Conservation (phyloP, 2,113 vertebrate species). For the Hemichromis elongatus region DNA sequence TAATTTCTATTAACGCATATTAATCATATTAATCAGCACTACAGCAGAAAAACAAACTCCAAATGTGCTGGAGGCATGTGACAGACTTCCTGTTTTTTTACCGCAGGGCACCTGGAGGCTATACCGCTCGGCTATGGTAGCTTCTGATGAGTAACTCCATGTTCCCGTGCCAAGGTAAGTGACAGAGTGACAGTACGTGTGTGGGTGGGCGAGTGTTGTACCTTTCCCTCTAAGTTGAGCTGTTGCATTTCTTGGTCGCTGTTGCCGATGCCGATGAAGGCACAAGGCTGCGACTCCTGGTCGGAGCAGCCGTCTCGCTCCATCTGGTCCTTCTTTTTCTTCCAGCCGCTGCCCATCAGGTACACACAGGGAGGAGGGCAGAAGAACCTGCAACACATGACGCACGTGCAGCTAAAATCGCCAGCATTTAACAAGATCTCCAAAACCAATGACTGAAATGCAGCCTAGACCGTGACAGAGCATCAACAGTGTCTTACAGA, state of each 20-base stretch:
- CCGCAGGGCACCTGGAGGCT: not conserved
- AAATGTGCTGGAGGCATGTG: not conserved
- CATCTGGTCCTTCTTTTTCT: constrained; percentile 99
- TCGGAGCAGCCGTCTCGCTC: constrained; percentile 95
- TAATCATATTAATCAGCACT: not conserved
- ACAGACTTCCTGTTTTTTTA: not conserved
- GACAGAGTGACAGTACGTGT: not conserved
- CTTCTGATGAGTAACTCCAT: not conserved
- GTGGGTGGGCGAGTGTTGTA: constrained; percentile 41
- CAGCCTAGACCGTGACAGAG: not conserved
- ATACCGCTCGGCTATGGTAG: not conserved
- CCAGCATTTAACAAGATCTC: not conserved
- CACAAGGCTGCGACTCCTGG: constrained; percentile 97
- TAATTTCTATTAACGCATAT: not conserved
- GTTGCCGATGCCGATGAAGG: constrained; percentile 98
- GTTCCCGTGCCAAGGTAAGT: not conserved
- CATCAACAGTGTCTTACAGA: not conserved
- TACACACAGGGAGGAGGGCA: constrained; percentile 98
- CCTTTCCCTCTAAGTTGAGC: constrained; percentile 99
- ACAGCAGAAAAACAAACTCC: not conserved
- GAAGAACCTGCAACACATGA: constrained; percentile 83
- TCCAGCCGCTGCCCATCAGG: constrained; percentile 99
- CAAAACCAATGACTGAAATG: not conserved
- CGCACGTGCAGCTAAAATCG: not conserved
- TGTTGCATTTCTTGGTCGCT: constrained; percentile 99